These are phyloP conservation scores for Mycalesis mineus DNA, from an alignment of 2,888 invertebrate species.

Conservation along the genomic window DNA sequence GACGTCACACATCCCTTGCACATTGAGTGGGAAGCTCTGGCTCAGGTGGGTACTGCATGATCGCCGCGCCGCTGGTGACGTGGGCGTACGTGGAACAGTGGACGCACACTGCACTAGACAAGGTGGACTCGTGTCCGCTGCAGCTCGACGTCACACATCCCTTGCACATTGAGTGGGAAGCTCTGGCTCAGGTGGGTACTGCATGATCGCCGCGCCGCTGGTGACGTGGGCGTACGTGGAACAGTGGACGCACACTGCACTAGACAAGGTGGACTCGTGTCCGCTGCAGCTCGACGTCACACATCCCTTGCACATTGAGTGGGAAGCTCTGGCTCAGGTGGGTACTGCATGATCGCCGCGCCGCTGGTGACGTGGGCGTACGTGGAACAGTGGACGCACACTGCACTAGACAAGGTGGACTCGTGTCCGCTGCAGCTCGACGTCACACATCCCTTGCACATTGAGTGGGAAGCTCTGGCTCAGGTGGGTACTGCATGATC, in stretches of 20 bases:
- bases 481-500: slow-evolving; percentile 80
- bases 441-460: slow-evolving; percentile 81
- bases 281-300: slow-evolving; percentile 57
- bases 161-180: slow-evolving; percentile 91
- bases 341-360: slow-evolving; percentile 82
- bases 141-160: slow-evolving; percentile 75
- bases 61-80: slow-evolving; percentile 88
- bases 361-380: slow-evolving; percentile 90
- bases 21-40: slow-evolving; percentile 91
- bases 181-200: slow-evolving; percentile 75
- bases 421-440: slow-evolving; percentile 59
- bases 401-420: slow-evolving; percentile 83
- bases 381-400: slow-evolving; percentile 89
- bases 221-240: slow-evolving; percentile 90
- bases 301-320: slow-evolving; percentile 87
- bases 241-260: slow-evolving; percentile 86
- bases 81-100: slow-evolving; percentile 91
- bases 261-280: slow-evolving; percentile 80
- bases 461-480: slow-evolving; percentile 91
- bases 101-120: slow-evolving; percentile 85
- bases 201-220: slow-evolving; percentile 88
- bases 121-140: slow-evolving; percentile 71
- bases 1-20: slow-evolving; percentile 81
- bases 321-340: slow-evolving; percentile 86
- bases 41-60: slow-evolving; percentile 78